phyloP scores from a whole-genome alignment of 2,113 vertebrate species.

The Lichenostomus cassidix region DNA sequence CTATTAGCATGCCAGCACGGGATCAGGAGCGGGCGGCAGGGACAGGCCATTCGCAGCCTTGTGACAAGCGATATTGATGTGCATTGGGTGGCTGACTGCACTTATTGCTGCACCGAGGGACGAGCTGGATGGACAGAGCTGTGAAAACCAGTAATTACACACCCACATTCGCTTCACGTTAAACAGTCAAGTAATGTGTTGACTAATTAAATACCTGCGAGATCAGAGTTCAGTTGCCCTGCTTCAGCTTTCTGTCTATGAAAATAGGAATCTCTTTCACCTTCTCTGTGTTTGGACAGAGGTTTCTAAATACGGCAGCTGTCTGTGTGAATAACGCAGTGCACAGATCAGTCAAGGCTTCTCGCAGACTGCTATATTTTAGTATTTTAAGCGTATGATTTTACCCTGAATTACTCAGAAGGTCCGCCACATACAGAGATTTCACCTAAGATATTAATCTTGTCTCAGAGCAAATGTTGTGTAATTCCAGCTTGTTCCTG shows the following conservation, averaged over 20 bases:
- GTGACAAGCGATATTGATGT: neutral
- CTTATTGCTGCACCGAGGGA: neutral
- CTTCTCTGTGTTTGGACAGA: neutral
- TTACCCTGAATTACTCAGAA: neutral
- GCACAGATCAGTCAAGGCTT: neutral
- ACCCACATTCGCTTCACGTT: neutral
- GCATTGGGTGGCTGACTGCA: neutral
- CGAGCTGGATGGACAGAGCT: rapidly evolving
- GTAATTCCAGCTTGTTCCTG: neutral
- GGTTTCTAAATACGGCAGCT: neutral
- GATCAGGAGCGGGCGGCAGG: neutral
- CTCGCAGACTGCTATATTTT: rapidly evolving
- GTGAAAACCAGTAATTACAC: neutral
- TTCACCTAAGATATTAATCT: neutral
- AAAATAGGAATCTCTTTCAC: neutral
- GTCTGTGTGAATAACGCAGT: rapidly evolving
- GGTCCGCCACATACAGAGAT: neutral
- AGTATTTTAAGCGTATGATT: neutral
- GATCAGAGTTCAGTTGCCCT: neutral
- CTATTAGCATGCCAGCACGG: neutral
- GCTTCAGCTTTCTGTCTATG: neutral
- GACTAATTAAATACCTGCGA: neutral
- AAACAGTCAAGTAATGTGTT: neutral
- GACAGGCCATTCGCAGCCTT: neutral
- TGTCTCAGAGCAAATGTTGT: neutral